phyloP scores from a whole-genome alignment of 2,797 vertebrate species.

The Tolypeutes matacus region DNA sequence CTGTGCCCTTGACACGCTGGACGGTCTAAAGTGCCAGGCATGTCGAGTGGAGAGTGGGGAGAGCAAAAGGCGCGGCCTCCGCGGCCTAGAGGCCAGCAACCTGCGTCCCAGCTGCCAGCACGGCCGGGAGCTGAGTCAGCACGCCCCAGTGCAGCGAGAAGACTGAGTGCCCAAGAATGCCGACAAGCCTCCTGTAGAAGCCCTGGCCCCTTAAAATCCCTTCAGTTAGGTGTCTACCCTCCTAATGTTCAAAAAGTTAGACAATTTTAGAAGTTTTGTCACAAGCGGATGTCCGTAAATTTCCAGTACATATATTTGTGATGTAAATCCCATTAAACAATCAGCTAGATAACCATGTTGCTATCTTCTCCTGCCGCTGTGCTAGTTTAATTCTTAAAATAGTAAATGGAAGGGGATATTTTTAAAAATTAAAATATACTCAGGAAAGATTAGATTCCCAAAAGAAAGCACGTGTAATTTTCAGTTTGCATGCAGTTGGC shows the following conservation, averaged over 20 bases:
- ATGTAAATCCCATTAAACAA: neutral
- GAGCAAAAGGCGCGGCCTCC: too few relatives aligned
- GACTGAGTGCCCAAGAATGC: fast-evolving
- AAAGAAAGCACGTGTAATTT: neutral
- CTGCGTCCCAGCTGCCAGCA: too few relatives aligned
- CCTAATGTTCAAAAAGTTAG: neutral
- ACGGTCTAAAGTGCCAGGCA: too few relatives aligned
- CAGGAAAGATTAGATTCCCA: neutral
- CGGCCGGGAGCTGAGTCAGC: too few relatives aligned
- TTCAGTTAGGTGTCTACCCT: neutral
- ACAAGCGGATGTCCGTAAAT: neutral
- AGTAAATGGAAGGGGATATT: neutral
- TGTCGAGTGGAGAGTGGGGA: too few relatives aligned
- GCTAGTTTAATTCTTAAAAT: neutral
- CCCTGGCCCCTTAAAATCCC: too few relatives aligned
- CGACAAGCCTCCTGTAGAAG: fast-evolving
- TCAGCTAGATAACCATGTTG: neutral
- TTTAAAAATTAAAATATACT: neutral
- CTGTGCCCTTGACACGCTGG: too few relatives aligned
- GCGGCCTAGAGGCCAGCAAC: too few relatives aligned
- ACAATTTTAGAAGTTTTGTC: neutral
- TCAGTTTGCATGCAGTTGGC: fast-evolving
- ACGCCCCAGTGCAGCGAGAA: too few relatives aligned
- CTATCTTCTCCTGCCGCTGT: neutral
- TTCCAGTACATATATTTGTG: neutral